phyloP scores from a whole-genome alignment of 2,797 vertebrate genomes.

The Argentina silus region DNA sequence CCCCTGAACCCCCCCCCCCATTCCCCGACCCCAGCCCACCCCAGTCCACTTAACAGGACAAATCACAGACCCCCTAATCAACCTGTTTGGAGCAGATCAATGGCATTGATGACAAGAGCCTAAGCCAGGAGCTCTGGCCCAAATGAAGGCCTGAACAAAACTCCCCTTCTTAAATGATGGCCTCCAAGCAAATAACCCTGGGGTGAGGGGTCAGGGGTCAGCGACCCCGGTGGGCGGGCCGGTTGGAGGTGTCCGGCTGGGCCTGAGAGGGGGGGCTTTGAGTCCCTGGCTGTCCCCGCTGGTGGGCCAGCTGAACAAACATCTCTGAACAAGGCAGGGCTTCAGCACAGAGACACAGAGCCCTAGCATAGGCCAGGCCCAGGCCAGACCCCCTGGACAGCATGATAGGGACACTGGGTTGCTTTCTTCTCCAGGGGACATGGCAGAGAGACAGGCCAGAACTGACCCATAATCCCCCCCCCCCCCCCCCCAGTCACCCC shows the following conservation, averaged over 20 bases:
- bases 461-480: constrained; percentile 39
- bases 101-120: constrained; percentile 72
- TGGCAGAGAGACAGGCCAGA: constrained; percentile 20
- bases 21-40: constrained; percentile 35
- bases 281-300: constrained; percentile 68
- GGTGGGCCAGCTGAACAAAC: constrained; percentile 83
- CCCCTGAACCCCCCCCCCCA: constrained; percentile 59
- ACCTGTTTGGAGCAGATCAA: constrained; percentile 77
- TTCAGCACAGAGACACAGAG: constrained; percentile 44
- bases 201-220: constrained; percentile 71
- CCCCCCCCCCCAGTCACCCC: neutral
- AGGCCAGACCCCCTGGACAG: constrained; percentile 18
- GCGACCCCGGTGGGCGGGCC: constrained; percentile 69
- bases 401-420: constrained; percentile 49
- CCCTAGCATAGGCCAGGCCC: neutral
- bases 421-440: constrained; percentile 59
- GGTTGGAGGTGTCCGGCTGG: constrained; percentile 66
- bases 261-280: constrained; percentile 42
- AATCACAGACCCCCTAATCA: constrained; percentile 77
- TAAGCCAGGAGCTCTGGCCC: constrained; percentile 39
- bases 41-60: constrained; percentile 66
- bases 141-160: constrained; percentile 72
- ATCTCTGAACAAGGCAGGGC: constrained; percentile 74
- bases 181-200: constrained; percentile 75
- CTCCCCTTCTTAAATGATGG: constrained; percentile 71